These are phyloP conservation scores for Ceratitis capitata DNA, from an alignment of 1,140 invertebrate genomes.

Conservation along the genomic window DNA sequence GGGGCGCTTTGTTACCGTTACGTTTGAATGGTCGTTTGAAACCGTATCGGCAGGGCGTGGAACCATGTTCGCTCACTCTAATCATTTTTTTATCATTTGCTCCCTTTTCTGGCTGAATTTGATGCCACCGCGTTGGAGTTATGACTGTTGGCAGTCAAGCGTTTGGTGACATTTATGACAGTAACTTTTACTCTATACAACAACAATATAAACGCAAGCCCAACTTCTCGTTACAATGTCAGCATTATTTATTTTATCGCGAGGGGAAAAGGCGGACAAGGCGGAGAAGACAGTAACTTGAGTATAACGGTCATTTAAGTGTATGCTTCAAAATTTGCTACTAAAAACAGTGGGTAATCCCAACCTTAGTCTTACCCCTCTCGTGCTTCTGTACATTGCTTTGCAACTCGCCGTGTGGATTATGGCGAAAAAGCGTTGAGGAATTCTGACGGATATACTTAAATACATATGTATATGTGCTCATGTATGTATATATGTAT, in stretches of 20 bases:
- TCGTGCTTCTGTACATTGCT: too few relatives aligned
- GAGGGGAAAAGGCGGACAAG: neutral
- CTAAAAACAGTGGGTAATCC: neutral
- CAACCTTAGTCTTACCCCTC: neutral
- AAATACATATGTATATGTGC: too few relatives aligned
- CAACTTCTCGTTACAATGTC: neutral
- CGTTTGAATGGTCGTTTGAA: neutral
- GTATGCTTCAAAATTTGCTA: neutral
- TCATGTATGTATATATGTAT: neutral
- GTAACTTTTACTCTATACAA: neutral
- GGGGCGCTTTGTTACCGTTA: neutral
- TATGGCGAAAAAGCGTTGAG: too few relatives aligned
- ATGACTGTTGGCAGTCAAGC: neutral
- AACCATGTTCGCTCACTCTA: neutral
- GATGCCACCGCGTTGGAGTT: neutral
- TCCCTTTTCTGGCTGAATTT: neutral
- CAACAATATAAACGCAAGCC: neutral
- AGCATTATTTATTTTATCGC: neutral
- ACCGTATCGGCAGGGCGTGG: neutral
- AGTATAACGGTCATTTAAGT: neutral
- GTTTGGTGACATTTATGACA: constrained; percentile 6
- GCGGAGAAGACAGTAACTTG: neutral
- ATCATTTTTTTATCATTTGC: neutral
- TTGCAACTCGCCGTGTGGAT: too few relatives aligned
- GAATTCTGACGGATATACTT: too few relatives aligned